Evolutionary conservation across 2,888 invertebrate species (phyloP), one percentile per base, ranked within the genome.

Genomic region (Cremastinae sp.): DNA sequence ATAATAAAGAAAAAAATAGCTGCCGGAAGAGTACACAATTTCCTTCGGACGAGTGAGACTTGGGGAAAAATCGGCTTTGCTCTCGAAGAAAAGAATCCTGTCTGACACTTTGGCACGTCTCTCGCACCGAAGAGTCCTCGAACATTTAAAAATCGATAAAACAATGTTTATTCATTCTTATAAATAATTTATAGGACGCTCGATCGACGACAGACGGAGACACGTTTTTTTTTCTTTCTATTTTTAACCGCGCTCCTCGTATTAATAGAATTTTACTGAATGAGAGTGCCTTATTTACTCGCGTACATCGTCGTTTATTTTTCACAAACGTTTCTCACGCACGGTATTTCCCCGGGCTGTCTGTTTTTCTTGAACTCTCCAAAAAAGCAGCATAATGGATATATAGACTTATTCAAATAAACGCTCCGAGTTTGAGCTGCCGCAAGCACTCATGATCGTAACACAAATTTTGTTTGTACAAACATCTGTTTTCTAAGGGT

Each of bases 161-260:
- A 28, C 28, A 28, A 5, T 28, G 28, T 28, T 5, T 5, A 28
- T 28, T 34, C 34, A 14, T 22, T 34, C 3, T 58, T 58, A 51
- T 56, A 43, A 72, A 72, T 69, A 64, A 76, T 69, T 69, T 64
- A 76, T 76, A 53, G 62, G 68, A 47, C 41, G 45, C 62, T 76
- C 68, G 62, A 72, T 72, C 69, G 64, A 64, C 58, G 64, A 64
- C 68, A 51, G 34, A 47, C 36, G 36, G 14, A 58, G 68, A 62
- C 20, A 58, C 22, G 38, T 58, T 58, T 3, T 28, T 28, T 28
- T 28, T 28, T 59, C 62, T 41, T 34, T 43, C 58, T 76, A 72
- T 64, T 64, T 76, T 76, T 72, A 68, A 53, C 28, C 3, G 34
- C 43, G 10, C 43, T 16, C 10, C 20, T 16, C 18, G 12, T 75